A percentile compares a stretch with the other conserved stretches of the same genome.
Conservation (phyloP, 2,797 vertebrate species). For the Tadarida brasiliensis region DNA sequence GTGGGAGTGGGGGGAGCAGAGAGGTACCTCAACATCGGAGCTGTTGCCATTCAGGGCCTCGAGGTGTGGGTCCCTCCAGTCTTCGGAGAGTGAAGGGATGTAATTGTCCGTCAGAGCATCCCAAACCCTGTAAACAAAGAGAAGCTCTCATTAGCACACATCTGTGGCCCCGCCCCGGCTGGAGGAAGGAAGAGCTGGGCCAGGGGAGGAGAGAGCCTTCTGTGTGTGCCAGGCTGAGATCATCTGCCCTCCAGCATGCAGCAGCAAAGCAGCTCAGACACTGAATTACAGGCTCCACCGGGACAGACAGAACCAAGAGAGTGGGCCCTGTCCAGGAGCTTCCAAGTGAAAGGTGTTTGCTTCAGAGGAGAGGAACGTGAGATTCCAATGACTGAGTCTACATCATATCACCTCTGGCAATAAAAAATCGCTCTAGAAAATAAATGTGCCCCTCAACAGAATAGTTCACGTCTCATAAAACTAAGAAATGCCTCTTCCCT, state of each 20-base stretch:
- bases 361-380: background rate
- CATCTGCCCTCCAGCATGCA: constrained; percentile 73
- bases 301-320: background rate
- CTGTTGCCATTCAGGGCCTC: constrained; percentile 94
- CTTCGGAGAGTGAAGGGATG: constrained; percentile 90
- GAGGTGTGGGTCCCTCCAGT: constrained; percentile 92
- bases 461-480: background rate
- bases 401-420: background rate
- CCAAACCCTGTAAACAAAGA: constrained; percentile 93
- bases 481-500: constrained; percentile 5
- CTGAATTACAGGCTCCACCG: background rate
- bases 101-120: constrained; percentile 97
- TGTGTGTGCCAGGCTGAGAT: constrained; percentile 79
- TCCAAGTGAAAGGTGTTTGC: background rate
- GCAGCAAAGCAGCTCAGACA: constrained; percentile 43
- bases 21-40: constrained; percentile 93
- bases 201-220: constrained; percentile 54
- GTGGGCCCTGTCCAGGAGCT: background rate
- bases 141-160: constrained; percentile 83
- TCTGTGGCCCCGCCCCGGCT: constrained; percentile 64
- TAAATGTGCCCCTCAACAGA: background rate
- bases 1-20: background rate
- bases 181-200: constrained; percentile 67
- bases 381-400: background rate
- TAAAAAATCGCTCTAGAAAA: background rate